Conservation (phyloP, 2,113 vertebrate genomes). For the Rhinogobius similis region DNA sequence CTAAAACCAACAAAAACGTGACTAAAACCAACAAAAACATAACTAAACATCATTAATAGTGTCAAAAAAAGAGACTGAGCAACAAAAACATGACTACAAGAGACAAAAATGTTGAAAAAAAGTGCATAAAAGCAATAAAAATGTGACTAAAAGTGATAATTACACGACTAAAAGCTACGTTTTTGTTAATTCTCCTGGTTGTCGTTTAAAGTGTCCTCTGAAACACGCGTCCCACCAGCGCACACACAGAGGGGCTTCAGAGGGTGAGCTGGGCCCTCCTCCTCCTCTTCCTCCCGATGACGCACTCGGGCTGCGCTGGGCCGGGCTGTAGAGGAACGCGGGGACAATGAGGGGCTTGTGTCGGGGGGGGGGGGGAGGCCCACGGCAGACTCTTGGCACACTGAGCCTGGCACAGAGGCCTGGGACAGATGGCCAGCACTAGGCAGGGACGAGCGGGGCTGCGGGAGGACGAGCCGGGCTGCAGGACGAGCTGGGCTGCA, state of each 20-base stretch:
- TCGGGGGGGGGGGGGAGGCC: constrained; percentile 53
- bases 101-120: no score
- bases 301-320: constrained; percentile 40
- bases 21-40: no score
- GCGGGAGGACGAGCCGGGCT: constrained; percentile 40
- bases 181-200: no score
- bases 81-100: no score
- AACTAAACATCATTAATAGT: no score
- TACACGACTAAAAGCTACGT: no score
- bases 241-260: constrained; percentile 65
- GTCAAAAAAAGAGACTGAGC: no score
- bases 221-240: constrained; percentile 20
- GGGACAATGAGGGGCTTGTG: constrained; percentile 72
- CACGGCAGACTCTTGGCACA: constrained; percentile 66
- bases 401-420: constrained; percentile 53
- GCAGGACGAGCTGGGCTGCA: constrained; percentile 42
- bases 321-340: constrained; percentile 20
- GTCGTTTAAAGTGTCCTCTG: no score
- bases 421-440: constrained; percentile 51
- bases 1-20: no score
- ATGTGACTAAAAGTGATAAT: no score
- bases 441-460: constrained; percentile 43
- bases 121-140: no score
- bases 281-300: constrained; percentile 25
- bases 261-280: constrained; percentile 18